Evolutionary conservation across 2,888 invertebrate genomes (phyloP), one percentile per base, ranked within the genome.

Genomic region (Drosophila pegasa): DNA sequence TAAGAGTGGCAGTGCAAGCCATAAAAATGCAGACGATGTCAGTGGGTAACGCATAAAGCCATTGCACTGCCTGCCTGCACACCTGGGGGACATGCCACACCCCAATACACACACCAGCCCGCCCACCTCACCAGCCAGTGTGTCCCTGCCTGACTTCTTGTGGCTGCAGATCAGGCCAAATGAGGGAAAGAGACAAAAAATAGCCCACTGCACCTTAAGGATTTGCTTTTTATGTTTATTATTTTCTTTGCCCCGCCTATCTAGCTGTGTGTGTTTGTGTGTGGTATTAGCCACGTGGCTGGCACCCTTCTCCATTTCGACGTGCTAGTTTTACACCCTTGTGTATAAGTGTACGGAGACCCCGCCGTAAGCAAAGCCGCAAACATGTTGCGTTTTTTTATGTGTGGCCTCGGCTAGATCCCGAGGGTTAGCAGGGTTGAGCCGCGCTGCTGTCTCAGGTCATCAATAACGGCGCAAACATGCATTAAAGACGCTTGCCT

Each of bases 381-480:
- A 80, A 64, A 74, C 68, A 76, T 76, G 78, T 78, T 80, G 77
- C 72, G 78, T 72, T 75, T 71, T 77, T 78, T 78, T n/a, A n/a
- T n/a, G 68, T 78, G 62, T 70, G 69, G 65, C 69, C 71, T 66
- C 54, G 33, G 18, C 59, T 45, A 61, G 64, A 72, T 35, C 50
- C 50, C 22, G 52, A n/a, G 37, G 64, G 61, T 43, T 51, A 43
- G 31, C 10, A 43, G 51, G 59, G 45, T 41, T 58, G 47, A 27
- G 37, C 10, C 20, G 52, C 18, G 33, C 37, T 48, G 16, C 62
- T 41, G 57, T 68, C 57, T 71, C 57, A 80, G 88, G 80, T 87
- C 89, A 89, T 89, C 89, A 88, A 89, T 89, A 89, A 89, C 69
- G 83, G 76, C 77, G 64, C 63, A 81, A 80, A 79, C 77, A 80